Percentiles rank a stretch among this genome's conserved stretches.
phyloP scores from a whole-genome alignment of 2,797 vertebrate genomes.

The Euphonia xanthogaster region DNA sequence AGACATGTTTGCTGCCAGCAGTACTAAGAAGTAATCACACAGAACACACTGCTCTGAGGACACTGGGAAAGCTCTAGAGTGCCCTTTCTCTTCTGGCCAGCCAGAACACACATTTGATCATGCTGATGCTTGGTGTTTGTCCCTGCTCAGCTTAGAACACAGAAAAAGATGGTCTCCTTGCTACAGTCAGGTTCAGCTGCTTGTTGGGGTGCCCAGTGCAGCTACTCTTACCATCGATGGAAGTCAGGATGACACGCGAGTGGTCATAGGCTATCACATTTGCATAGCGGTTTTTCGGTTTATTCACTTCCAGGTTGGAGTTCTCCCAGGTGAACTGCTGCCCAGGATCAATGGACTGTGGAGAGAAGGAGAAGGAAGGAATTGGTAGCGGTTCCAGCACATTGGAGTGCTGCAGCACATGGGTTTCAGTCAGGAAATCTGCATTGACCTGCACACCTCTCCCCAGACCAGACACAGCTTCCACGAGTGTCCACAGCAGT shows the following conservation, averaged over 20 bases:
- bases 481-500: neutral
- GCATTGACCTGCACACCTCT: neutral
- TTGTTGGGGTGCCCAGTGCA: neutral
- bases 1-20: neutral
- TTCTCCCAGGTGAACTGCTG: conserved; percentile 99
- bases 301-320: conserved; percentile 96
- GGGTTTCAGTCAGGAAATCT: neutral
- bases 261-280: conserved; percentile 98
- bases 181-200: neutral
- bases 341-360: conserved; percentile 92
- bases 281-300: conserved; percentile 97
- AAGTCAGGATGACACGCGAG: conserved; percentile 90
- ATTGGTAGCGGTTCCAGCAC: neutral
- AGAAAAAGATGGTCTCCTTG: neutral
- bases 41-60: neutral
- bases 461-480: neutral
- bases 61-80: neutral
- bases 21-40: neutral
- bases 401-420: accelerated
- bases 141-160: neutral
- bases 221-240: conserved; percentile 86
- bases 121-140: neutral
- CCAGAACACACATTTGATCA: neutral
- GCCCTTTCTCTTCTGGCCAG: neutral
- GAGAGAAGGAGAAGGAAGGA: neutral